Conservation (phyloP, 2,113 vertebrate genomes). For the Mellivora capensis region DNA sequence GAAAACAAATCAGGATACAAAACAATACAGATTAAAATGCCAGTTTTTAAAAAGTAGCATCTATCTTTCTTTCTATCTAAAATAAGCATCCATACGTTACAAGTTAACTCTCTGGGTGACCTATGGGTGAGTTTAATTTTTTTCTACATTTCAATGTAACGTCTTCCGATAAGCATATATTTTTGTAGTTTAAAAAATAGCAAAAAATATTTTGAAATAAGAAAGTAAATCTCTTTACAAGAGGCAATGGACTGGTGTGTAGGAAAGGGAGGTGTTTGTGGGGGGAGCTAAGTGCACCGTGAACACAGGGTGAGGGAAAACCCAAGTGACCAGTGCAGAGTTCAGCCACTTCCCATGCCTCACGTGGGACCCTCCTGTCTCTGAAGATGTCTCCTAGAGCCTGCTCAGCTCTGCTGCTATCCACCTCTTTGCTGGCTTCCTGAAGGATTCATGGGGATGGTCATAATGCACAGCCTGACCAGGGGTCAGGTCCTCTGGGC, state of each 20-base stretch:
- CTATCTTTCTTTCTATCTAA: slow-evolving; percentile 17
- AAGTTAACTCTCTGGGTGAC: not conserved
- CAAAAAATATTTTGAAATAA: not conserved
- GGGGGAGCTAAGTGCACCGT: not conserved
- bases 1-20: not conserved
- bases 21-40: not conserved
- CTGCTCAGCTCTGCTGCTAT: too few relatives aligned
- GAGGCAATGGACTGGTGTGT: not conserved
- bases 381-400: not conserved
- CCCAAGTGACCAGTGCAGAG: not conserved
- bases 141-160: not conserved
- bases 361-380: not conserved
- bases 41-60: not conserved
- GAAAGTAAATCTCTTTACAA: not conserved
- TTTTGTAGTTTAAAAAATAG: not conserved
- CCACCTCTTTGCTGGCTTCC: not conserved
- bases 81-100: not conserved
- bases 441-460: not conserved
- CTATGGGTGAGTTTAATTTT: not conserved
- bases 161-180: not conserved
- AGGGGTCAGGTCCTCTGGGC: not conserved
- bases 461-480: not conserved
- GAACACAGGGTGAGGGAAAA: too few relatives aligned
- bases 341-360: too few relatives aligned
- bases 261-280: not conserved